Evolutionary conservation across 2,797 vertebrate genomes (phyloP).

Genomic region (Fistularia tabacaria): DNA sequence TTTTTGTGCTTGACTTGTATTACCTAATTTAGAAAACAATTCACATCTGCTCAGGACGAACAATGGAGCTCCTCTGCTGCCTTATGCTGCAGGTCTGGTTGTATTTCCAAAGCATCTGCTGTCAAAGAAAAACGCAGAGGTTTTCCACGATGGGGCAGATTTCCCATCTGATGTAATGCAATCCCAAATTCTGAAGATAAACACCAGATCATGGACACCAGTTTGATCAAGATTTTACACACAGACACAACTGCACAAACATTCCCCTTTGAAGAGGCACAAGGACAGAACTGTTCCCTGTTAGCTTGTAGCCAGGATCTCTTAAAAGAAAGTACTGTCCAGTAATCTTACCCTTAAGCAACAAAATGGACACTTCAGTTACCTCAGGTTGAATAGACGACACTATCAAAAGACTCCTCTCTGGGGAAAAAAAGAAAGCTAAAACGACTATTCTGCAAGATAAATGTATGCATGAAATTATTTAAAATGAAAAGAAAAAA

Average conservation of each 20-base stretch:
- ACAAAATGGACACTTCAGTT: too few relatives aligned
- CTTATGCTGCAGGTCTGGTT: slow-evolving; percentile 8
- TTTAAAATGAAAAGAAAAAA: too few relatives aligned
- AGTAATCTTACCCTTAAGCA: too few relatives aligned
- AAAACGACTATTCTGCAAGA: too few relatives aligned
- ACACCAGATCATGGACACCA: not conserved
- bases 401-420: too few relatives aligned
- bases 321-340: too few relatives aligned
- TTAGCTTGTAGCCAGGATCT: too few relatives aligned
- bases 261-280: too few relatives aligned
- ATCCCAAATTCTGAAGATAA: not conserved
- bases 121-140: slow-evolving; percentile 4
- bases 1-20: slow-evolving; percentile 9
- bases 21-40: slow-evolving; percentile 18
- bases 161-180: slow-evolving; percentile 7
- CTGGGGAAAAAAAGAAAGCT: too few relatives aligned
- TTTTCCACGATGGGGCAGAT: not conserved
- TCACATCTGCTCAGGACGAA: slow-evolving; percentile 17
- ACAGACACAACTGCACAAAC: not conserved
- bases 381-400: too few relatives aligned
- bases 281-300: too few relatives aligned
- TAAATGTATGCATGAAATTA: too few relatives aligned
- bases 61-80: slow-evolving; percentile 7
- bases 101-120: slow-evolving; percentile 24
- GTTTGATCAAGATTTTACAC: slow-evolving; percentile 2